Percentiles rank a stretch among this genome's conserved stretches.
Evolutionary conservation across 2,888 invertebrate genomes (phyloP).

Genomic region (Clitarchus hookeri): DNA sequence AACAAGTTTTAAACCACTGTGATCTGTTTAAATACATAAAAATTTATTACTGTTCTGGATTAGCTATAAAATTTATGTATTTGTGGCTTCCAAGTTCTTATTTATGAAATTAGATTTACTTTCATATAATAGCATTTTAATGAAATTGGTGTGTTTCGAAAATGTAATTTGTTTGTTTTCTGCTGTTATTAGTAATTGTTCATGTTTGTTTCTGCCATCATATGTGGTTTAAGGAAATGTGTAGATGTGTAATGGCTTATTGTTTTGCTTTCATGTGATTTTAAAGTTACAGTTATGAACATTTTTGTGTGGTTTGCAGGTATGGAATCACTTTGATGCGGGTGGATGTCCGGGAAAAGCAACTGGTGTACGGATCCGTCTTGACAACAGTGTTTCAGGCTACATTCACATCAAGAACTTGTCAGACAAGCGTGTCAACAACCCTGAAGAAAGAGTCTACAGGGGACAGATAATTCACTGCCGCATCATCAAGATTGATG

Average conservation of each 20-base stretch:
- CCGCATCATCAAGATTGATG: slow-evolving; percentile 93
- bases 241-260: too few species aligned
- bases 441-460: slow-evolving; percentile 90
- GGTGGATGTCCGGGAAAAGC: slow-evolving; percentile 95
- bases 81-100: too few species aligned
- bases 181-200: too few species aligned
- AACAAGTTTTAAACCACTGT: too few species aligned
- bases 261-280: too few species aligned
- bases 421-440: slow-evolving; percentile 89
- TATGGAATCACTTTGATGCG: slow-evolving; percentile 98
- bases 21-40: not conserved
- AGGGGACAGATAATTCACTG: slow-evolving; percentile 84
- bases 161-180: not conserved
- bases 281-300: not conserved
- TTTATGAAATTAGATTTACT: too few species aligned
- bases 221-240: too few species aligned
- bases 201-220: too few species aligned
- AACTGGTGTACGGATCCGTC: slow-evolving; percentile 82
- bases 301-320: slow-evolving; percentile 53
- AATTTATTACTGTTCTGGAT: too few species aligned
- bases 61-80: too few species aligned
- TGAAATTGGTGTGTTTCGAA: too few species aligned
- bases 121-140: too few species aligned
- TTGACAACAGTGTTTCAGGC: slow-evolving; percentile 92
- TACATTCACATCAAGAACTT: slow-evolving; percentile 93